Base-by-base conservation (phyloP, 2,797 vertebrate species). In the Australoheros facetus region DNA sequence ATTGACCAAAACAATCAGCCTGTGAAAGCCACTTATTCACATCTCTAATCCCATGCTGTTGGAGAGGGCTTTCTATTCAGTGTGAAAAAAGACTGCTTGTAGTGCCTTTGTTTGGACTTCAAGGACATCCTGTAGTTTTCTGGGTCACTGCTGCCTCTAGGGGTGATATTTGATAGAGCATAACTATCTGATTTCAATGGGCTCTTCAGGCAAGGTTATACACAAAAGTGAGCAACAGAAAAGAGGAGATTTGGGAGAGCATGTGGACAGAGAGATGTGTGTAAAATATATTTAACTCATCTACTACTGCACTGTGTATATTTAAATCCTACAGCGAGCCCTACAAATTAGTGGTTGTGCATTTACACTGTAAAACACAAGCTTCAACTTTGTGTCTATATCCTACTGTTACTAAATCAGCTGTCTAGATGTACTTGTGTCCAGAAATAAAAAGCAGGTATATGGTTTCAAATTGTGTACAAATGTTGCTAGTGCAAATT, bases 141-240 rank as follows among this genome's bases (percentile, higher is more conserved):
- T 87, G 74, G 87, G 81, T 77, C 89, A 85, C 70, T 76, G 55
- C 80, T 78, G 84, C 88, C 83, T 87, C 82, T 86, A 34, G 84
- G 81, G 81, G 14, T 73, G 80, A 86, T 86, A 85, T 82, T 77
- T 85, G 87, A 91, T 87, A 85, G 76, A 85, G 77, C 71, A 56
- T 57, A 88, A 89, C 83, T 84, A 89, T 89, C 82, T 80, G 76
- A 85, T 91, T 83, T 91, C 80, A 90, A 81, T 72, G 42, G 71
- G 56, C 75, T 80, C 88, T 90, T 81, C 71, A 90, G 89, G 87
- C 88, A 91, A 92, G 90, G 90, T 92, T 84, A 82, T 62, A 71
- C 53, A 78, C 60, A 78, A 34, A 90, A 85, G 69, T 75, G 59
- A 85, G 74, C 59, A 85, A 84, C 23, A 77, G 26, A 74, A 79